Evolutionary conservation across 1,140 invertebrate species (phyloP), one percentile per base, ranked within the genome.

Genomic region (Hesperophylax magnus): DNA sequence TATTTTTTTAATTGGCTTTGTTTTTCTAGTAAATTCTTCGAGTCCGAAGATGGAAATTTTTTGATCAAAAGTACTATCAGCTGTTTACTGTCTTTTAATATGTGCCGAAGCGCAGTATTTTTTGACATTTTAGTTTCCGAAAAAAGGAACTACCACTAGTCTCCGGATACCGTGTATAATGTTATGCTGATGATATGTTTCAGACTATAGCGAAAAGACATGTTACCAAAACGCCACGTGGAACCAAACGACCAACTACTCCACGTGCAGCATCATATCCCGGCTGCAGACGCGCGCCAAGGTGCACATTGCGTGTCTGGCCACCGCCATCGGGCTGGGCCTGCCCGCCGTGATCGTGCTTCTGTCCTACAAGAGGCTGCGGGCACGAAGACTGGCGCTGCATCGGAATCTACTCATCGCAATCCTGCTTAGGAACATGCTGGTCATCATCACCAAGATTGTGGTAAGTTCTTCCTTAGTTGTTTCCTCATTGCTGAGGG

Each of bases 321-420:
- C 86, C 0, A 84, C 91, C 31, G 90, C 91, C 17, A 87, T 89
- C 8, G 86, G 82, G 0, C 85, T 89, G n/a, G 89, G 88, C 54
- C 63, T 91, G n/a, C 92, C 92, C 2, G 91, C 92, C 1, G 86
- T 92, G 8, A 83, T 90, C 39, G 89, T 93, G 11, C 91, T 92
- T 84, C 86, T 89, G 76, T 86, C 86, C 79, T 92, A 91, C 82
- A 88, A 88, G 56, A 85, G 88, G 34, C 86, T 92, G 31, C 85
- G 90, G 15, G 87, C 89, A 9, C 88, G 87, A 1, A 86, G 91
- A 60, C 87, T 92, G 0, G 87, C 88, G 3, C 84, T 93, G n/a
- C 91, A 92, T 78, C 86, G 92, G 56, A 92, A 92, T 85, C 83
- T 93, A 6, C 85, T 93, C 4, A 88, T 91, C 5, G 88, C 90